Conservation (phyloP, 64 coral and sea anemone species). For the Exaiptasia diaphana region DNA sequence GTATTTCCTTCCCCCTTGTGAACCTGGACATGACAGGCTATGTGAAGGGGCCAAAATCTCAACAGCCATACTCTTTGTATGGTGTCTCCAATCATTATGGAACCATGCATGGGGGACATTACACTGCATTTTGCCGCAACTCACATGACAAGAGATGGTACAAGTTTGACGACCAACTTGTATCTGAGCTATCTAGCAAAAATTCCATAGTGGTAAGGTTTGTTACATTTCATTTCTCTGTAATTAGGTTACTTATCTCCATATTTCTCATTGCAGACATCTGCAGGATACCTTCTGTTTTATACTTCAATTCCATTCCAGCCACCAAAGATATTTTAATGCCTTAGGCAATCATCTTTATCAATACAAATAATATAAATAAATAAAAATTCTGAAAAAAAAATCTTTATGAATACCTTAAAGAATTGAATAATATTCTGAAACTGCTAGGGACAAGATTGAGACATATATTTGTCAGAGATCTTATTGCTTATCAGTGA, state of each 20-base stretch:
- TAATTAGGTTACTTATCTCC: neutral
- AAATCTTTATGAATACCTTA: no score
- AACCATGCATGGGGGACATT: conserved; percentile 97
- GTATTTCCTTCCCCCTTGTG: conserved; percentile 55
- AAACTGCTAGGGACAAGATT: no score
- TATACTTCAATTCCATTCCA: conserved; percentile 83
- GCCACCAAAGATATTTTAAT: conserved; percentile 51
- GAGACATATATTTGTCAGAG: no score
- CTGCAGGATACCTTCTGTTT: conserved; percentile 88
- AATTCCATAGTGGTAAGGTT: conserved; percentile 55
- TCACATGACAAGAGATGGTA: conserved; percentile 73
- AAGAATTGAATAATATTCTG: no score
- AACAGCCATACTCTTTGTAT: conserved; percentile 54
- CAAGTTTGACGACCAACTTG: conserved; percentile 94
- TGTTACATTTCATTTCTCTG: neutral
- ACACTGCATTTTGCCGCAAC: conserved; percentile 85
- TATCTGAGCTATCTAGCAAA: conserved; percentile 60
- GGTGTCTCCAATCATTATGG: conserved; percentile 96
- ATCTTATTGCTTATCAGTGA: no score
- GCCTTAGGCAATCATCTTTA: no score
- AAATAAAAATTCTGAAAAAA: no score
- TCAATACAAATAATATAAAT: no score
- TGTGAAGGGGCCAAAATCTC: conserved; percentile 57
- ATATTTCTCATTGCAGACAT: conserved; percentile 55
- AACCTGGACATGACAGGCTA: conserved; percentile 52